These are phyloP conservation scores for Rotaria sp. DNA, from an alignment of 2,888 invertebrate genomes.

Conservation along the genomic window DNA sequence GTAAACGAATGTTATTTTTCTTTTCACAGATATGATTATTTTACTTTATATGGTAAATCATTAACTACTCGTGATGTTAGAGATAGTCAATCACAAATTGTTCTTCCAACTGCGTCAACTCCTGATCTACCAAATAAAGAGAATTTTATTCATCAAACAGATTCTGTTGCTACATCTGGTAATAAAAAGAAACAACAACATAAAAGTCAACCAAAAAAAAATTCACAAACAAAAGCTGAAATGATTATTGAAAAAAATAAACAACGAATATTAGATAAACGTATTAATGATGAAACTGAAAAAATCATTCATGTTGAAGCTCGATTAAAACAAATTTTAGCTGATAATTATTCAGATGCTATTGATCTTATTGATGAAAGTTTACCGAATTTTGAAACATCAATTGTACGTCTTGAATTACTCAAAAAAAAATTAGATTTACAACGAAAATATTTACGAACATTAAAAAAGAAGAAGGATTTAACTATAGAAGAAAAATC, in stretches of 20 bases:
- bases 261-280: background rate
- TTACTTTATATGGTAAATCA: background rate
- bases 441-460: slow-evolving; percentile 6
- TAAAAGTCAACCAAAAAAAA: background rate
- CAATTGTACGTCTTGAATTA: background rate
- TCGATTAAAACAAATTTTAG: background rate
- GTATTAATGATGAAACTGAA: background rate
- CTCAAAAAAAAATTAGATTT: background rate
- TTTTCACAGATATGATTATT: background rate
- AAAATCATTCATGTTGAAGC: background rate
- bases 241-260: background rate
- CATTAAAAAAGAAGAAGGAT: background rate
- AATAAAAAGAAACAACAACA: slow-evolving; percentile 16
- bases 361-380: background rate
- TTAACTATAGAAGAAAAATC: background rate
- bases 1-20: background rate
- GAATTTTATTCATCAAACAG: background rate
- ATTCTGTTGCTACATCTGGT: background rate
- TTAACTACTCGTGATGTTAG: background rate
- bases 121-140: background rate
- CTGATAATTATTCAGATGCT: background rate
- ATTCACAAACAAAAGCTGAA: background rate
- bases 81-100: background rate
- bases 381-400: background rate
- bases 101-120: background rate